Conservation (phyloP, 2,113 vertebrate genomes). For the Phocoena phocoena region DNA sequence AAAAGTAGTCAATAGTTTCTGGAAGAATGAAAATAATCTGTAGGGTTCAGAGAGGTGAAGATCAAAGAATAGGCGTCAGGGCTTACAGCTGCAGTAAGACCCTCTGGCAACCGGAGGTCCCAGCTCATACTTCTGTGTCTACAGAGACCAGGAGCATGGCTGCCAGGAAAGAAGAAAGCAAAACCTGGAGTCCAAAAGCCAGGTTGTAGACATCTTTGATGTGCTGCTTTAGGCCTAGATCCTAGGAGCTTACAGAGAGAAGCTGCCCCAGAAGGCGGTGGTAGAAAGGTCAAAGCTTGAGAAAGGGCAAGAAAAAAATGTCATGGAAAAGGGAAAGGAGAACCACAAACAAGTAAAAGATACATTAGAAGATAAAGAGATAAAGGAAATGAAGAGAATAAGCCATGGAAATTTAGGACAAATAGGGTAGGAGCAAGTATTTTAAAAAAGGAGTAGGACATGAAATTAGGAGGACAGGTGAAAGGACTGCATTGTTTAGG, state of each 20-base stretch:
- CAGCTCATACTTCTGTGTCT: background rate
- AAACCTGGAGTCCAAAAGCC: background rate
- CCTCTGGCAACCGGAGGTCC: background rate
- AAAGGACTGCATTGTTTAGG: background rate
- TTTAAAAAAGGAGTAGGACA: background rate
- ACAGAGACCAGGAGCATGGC: background rate
- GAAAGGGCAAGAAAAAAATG: background rate
- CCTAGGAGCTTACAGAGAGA: background rate
- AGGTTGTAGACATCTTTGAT: background rate
- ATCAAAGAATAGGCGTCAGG: background rate
- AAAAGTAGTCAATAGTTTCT: background rate
- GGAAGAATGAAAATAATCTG: conserved; percentile 18
- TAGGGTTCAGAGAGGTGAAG: background rate
- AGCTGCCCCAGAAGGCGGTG: background rate
- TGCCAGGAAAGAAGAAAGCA: background rate
- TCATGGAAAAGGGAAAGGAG: background rate
- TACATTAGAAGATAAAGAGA: background rate
- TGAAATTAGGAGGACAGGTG: background rate
- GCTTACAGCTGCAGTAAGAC: background rate
- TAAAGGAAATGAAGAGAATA: background rate
- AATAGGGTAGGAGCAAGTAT: background rate
- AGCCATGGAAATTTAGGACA: background rate
- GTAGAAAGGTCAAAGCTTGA: background rate
- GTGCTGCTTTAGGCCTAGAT: background rate
- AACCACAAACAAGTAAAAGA: background rate